Base-by-base conservation (phyloP, 2,113 vertebrate species). In the Peromyscus leucopus region DNA sequence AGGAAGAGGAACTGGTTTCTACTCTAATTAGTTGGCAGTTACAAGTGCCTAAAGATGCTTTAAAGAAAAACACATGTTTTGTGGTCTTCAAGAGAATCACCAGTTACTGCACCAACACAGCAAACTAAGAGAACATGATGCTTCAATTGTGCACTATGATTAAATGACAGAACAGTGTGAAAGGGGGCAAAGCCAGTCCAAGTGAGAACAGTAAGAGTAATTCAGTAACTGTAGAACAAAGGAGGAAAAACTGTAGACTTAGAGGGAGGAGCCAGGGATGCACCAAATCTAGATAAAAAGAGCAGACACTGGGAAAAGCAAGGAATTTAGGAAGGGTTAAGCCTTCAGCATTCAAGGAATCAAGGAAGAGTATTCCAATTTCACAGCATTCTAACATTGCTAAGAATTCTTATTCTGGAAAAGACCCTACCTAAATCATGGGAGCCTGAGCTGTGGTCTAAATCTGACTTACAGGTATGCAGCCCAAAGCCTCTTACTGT, bases 241-340 rank as follows among this genome's bases (percentile, higher is more conserved):
- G 46, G 10, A 3, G 79, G 48, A 88, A 88, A 28, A 67, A 17
- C 8, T 63, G 36, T 79, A 75, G 61, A 48, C n/a, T 63, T 84
- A 57, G 55, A 39, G 16, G 26, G 31, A 94, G 13, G 48, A 63
- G 79, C 9, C 76, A 92, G 59, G 65, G 22, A 42, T 5, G 4
- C 13, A 74, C 19, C 1, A 89, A 51, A 42, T 88, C 82, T 42
- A 75, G 24, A 28, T 39, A 86, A 12, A 55, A 8, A 46, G 7
- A 72, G 28, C 46, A 95, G 76, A 86, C 59, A 15, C 31, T 69
- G 19, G 92, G 33, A 59, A 51, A 96, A 95, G 65, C 84, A 89
- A 59, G 90, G 39, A 76, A 31, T 1, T 26, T 9, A 67, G 69
- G 8, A 63, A 31, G 13, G 82, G 28, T 2, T 0, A 84, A 63